Evolutionary conservation across 1,140 invertebrate genomes (phyloP), one percentile per base, ranked within the genome.

Genomic region (Brachionus rubens): DNA sequence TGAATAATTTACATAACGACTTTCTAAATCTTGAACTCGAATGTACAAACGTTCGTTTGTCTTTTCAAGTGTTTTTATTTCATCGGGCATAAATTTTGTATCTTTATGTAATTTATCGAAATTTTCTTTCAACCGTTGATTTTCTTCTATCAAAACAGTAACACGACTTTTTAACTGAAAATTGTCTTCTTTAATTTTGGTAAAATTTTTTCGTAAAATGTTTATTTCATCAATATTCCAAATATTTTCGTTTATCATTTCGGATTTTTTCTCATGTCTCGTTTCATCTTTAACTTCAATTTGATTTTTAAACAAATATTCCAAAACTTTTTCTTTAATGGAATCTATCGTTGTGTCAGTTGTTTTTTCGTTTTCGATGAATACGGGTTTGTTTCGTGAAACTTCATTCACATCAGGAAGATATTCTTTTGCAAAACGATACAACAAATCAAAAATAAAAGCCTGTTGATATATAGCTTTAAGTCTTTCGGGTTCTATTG

Each of bases 51-150:
- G 43, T 21, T 72, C 68, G 41, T 72, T 72, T 10, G 30, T 30
- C 50, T 72, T 72, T 54, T 72, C 68, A 10, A 72, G 33, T 54
- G 46, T 40, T 72, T 72, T 72, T n/a, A 72, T 24, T 46, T 72
- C 28, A 50, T 41, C 68, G 12, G 68, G 68, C 30, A 72, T 24
- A 36, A 41, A 12, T 33, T 54, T 72, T 21, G 68, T 72, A 5
- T 72, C 33, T 4, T 2, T 50, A 12, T 48, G 16, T 10, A 72
- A 40, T 33, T 72, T 54, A 41, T 48, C 68, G 6, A 72, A 54
- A 16, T 54, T 72, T 33, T 52, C 33, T 16, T 12, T 33, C 10
- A 72, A 1, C 3, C 26, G n/a, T 36, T 36, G 21, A 41, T 72
- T 72, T 16, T 72, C 68, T 24, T 48, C 50, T 10, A 50, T 19